Conservation (phyloP, 1,140 invertebrate species). For the Physella acuta region DNA sequence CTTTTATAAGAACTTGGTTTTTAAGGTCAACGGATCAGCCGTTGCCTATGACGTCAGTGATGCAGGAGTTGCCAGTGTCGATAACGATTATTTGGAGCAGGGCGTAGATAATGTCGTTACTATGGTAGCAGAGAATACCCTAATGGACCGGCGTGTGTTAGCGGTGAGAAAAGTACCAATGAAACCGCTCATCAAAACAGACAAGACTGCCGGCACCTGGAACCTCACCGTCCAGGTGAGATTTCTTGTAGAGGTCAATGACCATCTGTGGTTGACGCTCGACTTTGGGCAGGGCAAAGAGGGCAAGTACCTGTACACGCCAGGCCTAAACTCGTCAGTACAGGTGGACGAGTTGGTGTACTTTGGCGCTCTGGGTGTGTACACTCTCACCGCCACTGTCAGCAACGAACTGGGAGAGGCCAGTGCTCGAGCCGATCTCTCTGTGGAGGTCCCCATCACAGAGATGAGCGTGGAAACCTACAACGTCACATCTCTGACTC, state of each 20-base stretch:
- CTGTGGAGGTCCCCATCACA: constrained; percentile 48
- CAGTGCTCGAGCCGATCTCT: constrained; percentile 34
- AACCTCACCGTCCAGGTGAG: constrained; percentile 42
- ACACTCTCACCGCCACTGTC: constrained; percentile 35
- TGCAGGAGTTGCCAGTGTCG: background rate
- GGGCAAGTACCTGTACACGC: constrained; percentile 38
- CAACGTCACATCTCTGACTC: constrained; percentile 39
- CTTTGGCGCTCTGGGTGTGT: constrained; percentile 46
- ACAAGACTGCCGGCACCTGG: constrained; percentile 34
- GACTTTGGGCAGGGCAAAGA: constrained; percentile 41
- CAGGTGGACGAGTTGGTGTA: constrained; percentile 30
- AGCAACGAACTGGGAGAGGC: constrained; percentile 46
- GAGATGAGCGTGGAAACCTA: constrained; percentile 29
- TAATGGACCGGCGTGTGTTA: constrained; percentile 33
- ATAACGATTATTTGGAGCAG: background rate
- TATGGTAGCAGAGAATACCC: constrained; percentile 23
- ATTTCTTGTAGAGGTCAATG: constrained; percentile 36
- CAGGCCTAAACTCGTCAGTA: constrained; percentile 22
- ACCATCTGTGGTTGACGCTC: constrained; percentile 43
- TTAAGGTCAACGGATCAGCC: constrained; percentile 1
- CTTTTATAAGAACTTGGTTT: constrained; percentile 24
- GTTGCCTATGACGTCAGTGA: background rate
- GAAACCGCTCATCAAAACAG: constrained; percentile 31
- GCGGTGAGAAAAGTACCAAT: constrained; percentile 31
- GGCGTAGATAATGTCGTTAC: constrained; percentile 37